A percentile compares a stretch with the other conserved stretches of the same genome.
Conservation (phyloP, 2,888 invertebrate genomes). For the Corbicula japonica region DNA sequence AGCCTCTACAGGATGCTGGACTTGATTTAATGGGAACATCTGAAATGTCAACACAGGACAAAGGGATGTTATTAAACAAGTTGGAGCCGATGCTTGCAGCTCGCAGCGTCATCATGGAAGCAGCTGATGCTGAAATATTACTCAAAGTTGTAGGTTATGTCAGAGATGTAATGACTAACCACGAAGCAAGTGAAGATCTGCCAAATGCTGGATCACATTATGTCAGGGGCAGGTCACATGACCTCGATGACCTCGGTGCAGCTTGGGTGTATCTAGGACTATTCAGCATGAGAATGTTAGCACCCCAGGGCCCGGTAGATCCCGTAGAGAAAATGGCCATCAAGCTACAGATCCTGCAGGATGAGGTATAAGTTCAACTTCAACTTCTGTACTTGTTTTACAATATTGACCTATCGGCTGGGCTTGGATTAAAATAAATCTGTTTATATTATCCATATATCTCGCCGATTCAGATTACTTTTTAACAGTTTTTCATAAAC, state of each 20-base stretch:
- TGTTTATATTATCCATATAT: too few relatives aligned
- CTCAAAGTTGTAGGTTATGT: constrained; percentile 9
- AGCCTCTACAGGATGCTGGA: too few relatives aligned
- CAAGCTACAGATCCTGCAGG: constrained; percentile 90
- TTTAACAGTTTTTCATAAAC: too few relatives aligned
- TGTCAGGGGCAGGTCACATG: constrained; percentile 11
- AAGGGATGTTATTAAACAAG: too few relatives aligned
- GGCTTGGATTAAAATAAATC: too few relatives aligned
- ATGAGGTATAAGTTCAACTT: constrained; percentile 89
- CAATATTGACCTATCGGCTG: too few relatives aligned
- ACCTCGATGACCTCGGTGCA: constrained; percentile 59
- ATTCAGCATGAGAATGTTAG: constrained; percentile 74
- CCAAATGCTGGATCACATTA: constrained; percentile 2
- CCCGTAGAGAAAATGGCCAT: constrained; percentile 93
- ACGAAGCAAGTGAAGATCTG: too few relatives aligned
- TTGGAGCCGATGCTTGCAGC: too few relatives aligned
- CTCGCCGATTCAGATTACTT: too few relatives aligned
- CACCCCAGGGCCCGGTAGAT: constrained; percentile 91
- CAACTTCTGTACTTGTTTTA: too few relatives aligned
- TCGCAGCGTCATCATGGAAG: neutral
- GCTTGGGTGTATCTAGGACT: constrained; percentile 77
- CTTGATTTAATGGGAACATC: too few relatives aligned
- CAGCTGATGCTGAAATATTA: neutral
- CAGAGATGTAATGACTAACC: constrained; percentile 27
- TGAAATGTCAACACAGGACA: too few relatives aligned